Evolutionary conservation across 2,888 invertebrate species (phyloP), one percentile per base, ranked within the genome.

Genomic region (Sabatieria punctata): DNA sequence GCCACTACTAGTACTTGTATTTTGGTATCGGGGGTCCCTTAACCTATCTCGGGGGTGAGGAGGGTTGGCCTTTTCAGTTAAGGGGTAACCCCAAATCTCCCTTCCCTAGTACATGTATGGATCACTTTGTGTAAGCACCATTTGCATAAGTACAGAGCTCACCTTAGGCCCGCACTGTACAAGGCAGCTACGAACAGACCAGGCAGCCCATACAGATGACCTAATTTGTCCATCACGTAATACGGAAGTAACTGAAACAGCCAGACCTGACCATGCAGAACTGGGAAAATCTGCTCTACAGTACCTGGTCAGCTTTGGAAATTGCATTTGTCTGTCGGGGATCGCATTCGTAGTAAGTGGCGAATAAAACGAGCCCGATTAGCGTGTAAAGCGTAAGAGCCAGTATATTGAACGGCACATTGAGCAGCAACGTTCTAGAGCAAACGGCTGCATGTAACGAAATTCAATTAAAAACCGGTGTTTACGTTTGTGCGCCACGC

Each of bases 131-230:
- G n/a, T n/a, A n/a, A n/a, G n/a, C n/a, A 33, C n/a, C 33, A n/a
- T 33, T 33, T 13, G 33, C n/a, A 11, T n/a, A 13, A 33, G n/a
- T 33, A 33, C 4, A 18, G 37, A 18, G 6, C 39, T 21, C 21
- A 53, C 55, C 55, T 57, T 19, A 57, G 52, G 21, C 55, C 55
- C 13, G 56, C 57, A 23, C 55, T 52, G 45, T 55, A 56, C 18
- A 60, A 49, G 0, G 60, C 60, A 1, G 58, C 58, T 13, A 55
- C 52, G 42, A 58, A 56, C 8, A 57, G 33, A 2, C 60, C 60
- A 27, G 55, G 54, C 6, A 56, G 44, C 21, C 59, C 60, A 13
- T 52, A 50, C 18, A 56, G 39, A 24, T 49, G 41, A 33, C 49
- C 51, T 44, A 60, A 41, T 8, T 52, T 51, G 33, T 58, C 56